These are phyloP conservation scores for Heterotis niloticus DNA, from an alignment of 2,113 vertebrate genomes.

Conservation along the genomic window DNA sequence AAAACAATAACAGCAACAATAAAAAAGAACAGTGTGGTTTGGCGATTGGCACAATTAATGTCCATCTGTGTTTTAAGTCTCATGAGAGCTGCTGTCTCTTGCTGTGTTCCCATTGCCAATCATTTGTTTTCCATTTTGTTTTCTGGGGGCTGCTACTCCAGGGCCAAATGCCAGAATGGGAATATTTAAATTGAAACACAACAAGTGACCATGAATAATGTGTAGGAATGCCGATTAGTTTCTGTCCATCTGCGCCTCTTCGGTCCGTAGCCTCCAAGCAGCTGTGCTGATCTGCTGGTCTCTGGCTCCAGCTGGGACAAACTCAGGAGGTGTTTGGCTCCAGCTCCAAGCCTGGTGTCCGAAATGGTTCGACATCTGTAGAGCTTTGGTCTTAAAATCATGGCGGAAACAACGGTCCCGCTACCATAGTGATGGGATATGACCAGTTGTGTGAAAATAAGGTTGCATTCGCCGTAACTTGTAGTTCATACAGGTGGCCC, in stretches of 20 bases:
- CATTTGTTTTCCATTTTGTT: slow-evolving; percentile 31
- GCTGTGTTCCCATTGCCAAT: background rate
- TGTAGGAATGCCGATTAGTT: slow-evolving; percentile 35
- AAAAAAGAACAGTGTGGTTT: slow-evolving; percentile 36
- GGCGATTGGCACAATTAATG: slow-evolving; percentile 41
- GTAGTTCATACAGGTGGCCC: too few species aligned
- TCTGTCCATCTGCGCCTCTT: slow-evolving; percentile 39
- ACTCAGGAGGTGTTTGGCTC: slow-evolving; percentile 24
- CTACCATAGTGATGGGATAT: background rate
- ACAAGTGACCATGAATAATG: slow-evolving; percentile 27
- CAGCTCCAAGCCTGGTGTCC: slow-evolving; percentile 14
- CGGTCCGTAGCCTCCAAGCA: slow-evolving; percentile 33
- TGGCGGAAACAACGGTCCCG: slow-evolving; percentile 5
- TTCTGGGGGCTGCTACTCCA: background rate
- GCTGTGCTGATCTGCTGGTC: slow-evolving; percentile 15
- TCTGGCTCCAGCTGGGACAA: slow-evolving; percentile 36
- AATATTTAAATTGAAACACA: slow-evolving; percentile 26
- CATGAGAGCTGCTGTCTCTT: slow-evolving; percentile 27
- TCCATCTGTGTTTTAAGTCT: slow-evolving; percentile 44
- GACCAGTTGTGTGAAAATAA: background rate
- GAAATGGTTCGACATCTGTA: slow-evolving; percentile 13
- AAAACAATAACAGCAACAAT: slow-evolving; percentile 28
- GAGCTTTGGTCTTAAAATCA: background rate
- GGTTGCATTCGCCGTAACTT: too few species aligned
- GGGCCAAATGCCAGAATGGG: slow-evolving; percentile 30